phyloP scores from a whole-genome alignment of 1,140 invertebrate genomes.

The Agraylea sexmaculata region DNA sequence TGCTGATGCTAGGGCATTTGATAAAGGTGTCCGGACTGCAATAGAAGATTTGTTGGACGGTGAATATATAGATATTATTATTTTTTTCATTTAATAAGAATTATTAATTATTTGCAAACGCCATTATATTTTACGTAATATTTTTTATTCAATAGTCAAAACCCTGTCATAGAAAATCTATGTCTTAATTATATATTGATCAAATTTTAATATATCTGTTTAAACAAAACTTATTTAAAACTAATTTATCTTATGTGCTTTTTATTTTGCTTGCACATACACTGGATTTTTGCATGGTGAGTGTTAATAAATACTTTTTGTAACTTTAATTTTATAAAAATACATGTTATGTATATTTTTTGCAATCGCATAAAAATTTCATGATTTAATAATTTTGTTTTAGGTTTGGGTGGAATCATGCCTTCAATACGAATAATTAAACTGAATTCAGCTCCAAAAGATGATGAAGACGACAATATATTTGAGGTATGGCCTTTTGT shows the following conservation, averaged over 20 bases:
- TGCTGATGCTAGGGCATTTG: conserved; percentile 87
- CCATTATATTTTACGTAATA: not conserved
- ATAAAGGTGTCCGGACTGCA: conserved; percentile 80
- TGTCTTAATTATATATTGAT: not conserved
- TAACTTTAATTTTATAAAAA: not conserved
- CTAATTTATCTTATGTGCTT: conserved; percentile 48
- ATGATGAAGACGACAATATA: conserved; percentile 36
- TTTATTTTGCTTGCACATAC: conserved; percentile 45
- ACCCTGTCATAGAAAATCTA: no score
- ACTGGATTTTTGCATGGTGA: conserved; percentile 50
- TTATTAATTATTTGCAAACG: not conserved
- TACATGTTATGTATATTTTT: not conserved
- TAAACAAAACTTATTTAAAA: conserved; percentile 19
- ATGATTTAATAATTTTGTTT: conserved; percentile 14
- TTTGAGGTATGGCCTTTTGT: conserved; percentile 29
- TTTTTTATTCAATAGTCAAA: conserved; percentile 1
- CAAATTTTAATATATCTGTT: not conserved
- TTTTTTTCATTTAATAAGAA: not conserved
- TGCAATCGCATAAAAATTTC: not conserved
- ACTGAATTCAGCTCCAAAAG: conserved; percentile 30
- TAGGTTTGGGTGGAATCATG: conserved; percentile 43
- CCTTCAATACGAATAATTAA: conserved; percentile 35
- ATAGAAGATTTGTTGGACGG: conserved; percentile 86
- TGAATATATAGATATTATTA: conserved; percentile 36
- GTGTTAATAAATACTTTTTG: conserved; percentile 23